A percentile compares a stretch with the other conserved stretches of the same genome.
These are phyloP conservation scores for Lasiommata megera DNA, from an alignment of 2,888 invertebrate genomes.

Conservation along the genomic window DNA sequence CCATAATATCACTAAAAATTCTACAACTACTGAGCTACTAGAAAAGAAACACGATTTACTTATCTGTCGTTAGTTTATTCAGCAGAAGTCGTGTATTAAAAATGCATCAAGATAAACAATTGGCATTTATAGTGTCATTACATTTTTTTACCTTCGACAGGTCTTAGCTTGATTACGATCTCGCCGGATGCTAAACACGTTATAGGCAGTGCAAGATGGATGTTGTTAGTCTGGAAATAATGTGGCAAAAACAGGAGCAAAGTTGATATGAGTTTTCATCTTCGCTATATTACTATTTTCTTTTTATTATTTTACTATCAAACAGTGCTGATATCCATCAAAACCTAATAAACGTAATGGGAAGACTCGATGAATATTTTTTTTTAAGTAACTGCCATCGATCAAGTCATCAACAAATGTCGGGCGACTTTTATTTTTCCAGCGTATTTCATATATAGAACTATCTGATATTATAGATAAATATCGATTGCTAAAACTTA, in stretches of 20 bases:
- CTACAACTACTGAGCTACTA: neutral
- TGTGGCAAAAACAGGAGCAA: too few relatives aligned
- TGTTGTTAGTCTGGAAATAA: neutral
- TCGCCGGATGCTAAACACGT: neutral
- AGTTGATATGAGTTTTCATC: neutral
- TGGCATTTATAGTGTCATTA: conserved; percentile 9
- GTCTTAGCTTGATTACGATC: neutral
- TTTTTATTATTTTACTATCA: too few relatives aligned
- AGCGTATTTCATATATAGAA: too few relatives aligned
- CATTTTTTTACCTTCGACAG: conserved; percentile 1
- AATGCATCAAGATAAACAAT: conserved; percentile 9
- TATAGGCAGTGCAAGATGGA: neutral
- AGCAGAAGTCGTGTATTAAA: neutral
- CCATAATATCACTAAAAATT: neutral
- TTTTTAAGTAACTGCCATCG: too few relatives aligned
- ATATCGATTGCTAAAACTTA: too few relatives aligned
- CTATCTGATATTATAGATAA: too few relatives aligned
- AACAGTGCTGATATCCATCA: too few relatives aligned
- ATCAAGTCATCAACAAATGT: too few relatives aligned
- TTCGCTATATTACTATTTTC: too few relatives aligned
- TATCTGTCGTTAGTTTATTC: neutral
- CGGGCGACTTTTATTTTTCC: too few relatives aligned
- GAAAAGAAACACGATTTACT: neutral
- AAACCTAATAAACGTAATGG: too few relatives aligned
- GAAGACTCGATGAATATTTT: too few relatives aligned